These are phyloP conservation scores for Willowsia nigromaculata DNA, from an alignment of 2,888 invertebrate genomes.

Conservation along the genomic window DNA sequence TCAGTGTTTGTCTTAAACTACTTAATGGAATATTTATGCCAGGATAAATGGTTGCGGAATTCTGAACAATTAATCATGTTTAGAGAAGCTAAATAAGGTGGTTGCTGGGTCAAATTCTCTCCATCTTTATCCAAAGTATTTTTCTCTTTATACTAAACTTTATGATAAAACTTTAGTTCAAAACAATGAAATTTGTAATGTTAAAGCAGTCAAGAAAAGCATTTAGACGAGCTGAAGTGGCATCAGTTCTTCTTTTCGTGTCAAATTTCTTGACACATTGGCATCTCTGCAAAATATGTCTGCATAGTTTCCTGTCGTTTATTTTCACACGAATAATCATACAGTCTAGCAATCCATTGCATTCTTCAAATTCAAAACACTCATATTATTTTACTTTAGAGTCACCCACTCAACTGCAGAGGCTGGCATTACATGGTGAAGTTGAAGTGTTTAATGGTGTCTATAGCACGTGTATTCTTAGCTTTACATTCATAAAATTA, in stretches of 20 bases:
- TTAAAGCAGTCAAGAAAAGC: neutral
- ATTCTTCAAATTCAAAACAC: neutral
- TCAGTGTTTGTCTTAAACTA: neutral
- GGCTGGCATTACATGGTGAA: neutral
- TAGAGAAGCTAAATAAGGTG: neutral
- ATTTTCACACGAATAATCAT: constrained; percentile 4
- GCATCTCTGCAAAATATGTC: neutral
- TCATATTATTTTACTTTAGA: neutral
- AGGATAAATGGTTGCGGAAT: neutral
- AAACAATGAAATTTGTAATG: neutral
- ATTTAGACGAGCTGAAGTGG: neutral
- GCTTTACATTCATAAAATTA: neutral
- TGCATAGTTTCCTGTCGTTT: neutral
- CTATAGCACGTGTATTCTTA: neutral
- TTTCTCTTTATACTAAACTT: too few species aligned
- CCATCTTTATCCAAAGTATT: too few species aligned
- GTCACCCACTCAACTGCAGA: neutral
- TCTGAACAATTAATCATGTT: constrained; percentile 2
- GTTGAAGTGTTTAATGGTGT: neutral
- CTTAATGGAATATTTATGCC: neutral
- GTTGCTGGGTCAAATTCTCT: neutral
- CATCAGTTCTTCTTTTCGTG: neutral
- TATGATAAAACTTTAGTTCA: neutral
- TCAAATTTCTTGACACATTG: constrained; percentile 32
- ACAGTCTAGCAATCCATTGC: neutral